Base-by-base conservation (phyloP, 2,888 invertebrate species). In the Archips crataeganus region DNA sequence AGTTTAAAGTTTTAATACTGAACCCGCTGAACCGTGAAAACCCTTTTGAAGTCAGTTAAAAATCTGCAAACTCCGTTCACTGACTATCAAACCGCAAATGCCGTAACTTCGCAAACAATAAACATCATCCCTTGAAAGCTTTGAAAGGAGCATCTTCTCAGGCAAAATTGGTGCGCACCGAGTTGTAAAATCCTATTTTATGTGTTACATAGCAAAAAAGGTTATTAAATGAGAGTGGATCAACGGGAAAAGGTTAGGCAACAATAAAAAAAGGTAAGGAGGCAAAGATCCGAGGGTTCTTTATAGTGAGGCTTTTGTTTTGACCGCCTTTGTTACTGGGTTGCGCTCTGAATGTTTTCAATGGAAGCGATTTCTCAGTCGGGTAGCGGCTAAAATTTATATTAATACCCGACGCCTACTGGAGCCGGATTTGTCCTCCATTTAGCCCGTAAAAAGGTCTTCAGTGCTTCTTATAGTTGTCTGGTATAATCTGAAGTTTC, bases 161-260 rank as follows among this genome's bases (percentile, higher is more conserved):
- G 63, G 61, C 67, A 23, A 75, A 74, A 75, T 70, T 74, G 70
- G 71, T 63, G 62, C 75, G 74, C 71, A 71, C 69, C 66, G 76
- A 74, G 70, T 76, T 81, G 78, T 79, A 78, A 83, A 87, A 85
- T 83, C 79, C 80, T 78, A 82, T 84, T 86, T 82, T 81, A 81
- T 80, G 77, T 81, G 82, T 77, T 81, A 82, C 83, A 81, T 78
- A 81, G 81, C 82, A 80, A 85, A 82, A 79, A 81, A 81, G 86
- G 87, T 89, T 89, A 89, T 89, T 89, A 90, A 89, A 86, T 84
- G 82, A 81, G 82, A 90, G 87, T 87, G 87, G 88, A 88, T 89
- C 85, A 87, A 82, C 85, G 85, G 86, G 77, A 89, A 90, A 91
- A 90, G 89, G 91, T 91, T 88, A 87, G 84, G 85, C 80, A 83